Conservation (phyloP, 2,797 vertebrate species). For the Gymnopithys bicolor region DNA sequence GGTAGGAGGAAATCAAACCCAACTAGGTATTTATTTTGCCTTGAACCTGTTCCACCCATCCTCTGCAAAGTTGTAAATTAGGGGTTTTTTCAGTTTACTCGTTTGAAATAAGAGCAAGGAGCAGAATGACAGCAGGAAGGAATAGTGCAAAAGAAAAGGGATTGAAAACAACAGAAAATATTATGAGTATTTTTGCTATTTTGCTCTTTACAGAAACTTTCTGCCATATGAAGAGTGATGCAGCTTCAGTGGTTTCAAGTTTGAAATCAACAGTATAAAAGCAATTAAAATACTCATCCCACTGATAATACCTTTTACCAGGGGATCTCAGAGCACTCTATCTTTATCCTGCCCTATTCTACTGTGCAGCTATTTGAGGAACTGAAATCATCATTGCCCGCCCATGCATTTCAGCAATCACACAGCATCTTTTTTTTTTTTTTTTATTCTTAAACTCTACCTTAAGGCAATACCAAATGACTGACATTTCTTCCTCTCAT, state of each 20-base stretch:
- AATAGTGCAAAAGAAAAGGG: background rate
- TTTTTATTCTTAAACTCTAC: background rate
- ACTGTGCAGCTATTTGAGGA: constrained; percentile 43
- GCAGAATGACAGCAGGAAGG: background rate
- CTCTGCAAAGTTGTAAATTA: background rate
- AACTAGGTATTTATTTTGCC: background rate
- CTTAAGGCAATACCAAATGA: constrained; percentile 26
- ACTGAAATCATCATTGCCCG: constrained; percentile 13
- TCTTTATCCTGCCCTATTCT: constrained; percentile 46
- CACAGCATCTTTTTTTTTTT: background rate
- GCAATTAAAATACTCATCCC: constrained; percentile 44
- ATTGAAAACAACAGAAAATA: background rate
- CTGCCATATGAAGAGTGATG: background rate
- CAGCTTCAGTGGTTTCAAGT: background rate
- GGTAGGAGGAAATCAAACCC: background rate
- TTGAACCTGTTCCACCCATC: constrained; percentile 5
- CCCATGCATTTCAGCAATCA: constrained; percentile 42
- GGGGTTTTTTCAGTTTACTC: background rate
- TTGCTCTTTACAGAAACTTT: background rate
- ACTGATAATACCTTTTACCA: background rate
- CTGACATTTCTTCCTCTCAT: constrained; percentile 11
- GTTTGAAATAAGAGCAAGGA: background rate
- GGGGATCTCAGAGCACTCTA: constrained; percentile 20
- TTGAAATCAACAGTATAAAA: constrained; percentile 37
- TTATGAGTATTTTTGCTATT: background rate